Evolutionary conservation across 2,888 invertebrate species (phyloP).

Genomic region (Oegoconia quadripuncta): DNA sequence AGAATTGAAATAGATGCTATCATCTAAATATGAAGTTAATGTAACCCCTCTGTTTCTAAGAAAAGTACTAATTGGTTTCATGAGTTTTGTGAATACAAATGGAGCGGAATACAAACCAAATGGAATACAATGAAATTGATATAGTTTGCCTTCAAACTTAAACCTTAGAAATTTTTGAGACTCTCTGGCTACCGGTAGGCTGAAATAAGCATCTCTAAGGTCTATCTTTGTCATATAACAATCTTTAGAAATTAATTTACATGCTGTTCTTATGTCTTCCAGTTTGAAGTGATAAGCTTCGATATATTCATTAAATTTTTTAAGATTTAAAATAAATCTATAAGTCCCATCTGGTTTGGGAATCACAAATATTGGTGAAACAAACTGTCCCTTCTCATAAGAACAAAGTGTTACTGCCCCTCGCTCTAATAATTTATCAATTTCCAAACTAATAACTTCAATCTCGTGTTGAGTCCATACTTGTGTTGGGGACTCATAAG

Average conservation of each 20-base stretch:
- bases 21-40: background rate
- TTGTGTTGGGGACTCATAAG: background rate
- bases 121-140: conserved; percentile 1
- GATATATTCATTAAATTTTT: conserved; percentile 2
- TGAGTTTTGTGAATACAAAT: conserved; percentile 1
- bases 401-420: background rate
- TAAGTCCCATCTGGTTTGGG: conserved; percentile 2
- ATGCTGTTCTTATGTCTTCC: conserved; percentile 4
- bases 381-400: background rate
- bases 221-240: conserved; percentile 1
- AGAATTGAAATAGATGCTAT: background rate
- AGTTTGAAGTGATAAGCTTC: conserved; percentile 2
- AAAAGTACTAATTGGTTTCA: conserved; percentile 4
- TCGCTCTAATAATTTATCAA: background rate
- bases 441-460: background rate
- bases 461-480: background rate
- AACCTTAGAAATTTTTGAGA: background rate
- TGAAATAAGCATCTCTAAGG: conserved; percentile 6
- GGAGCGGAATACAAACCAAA: conserved; percentile 1
- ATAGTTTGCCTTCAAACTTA: background rate
- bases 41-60: background rate
- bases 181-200: background rate
- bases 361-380: background rate
- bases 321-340: conserved; percentile 8
- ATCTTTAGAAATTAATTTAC: background rate